Evolutionary conservation across 2,797 vertebrate species (phyloP).

Genomic region (Peromyscus melanophrys): DNA sequence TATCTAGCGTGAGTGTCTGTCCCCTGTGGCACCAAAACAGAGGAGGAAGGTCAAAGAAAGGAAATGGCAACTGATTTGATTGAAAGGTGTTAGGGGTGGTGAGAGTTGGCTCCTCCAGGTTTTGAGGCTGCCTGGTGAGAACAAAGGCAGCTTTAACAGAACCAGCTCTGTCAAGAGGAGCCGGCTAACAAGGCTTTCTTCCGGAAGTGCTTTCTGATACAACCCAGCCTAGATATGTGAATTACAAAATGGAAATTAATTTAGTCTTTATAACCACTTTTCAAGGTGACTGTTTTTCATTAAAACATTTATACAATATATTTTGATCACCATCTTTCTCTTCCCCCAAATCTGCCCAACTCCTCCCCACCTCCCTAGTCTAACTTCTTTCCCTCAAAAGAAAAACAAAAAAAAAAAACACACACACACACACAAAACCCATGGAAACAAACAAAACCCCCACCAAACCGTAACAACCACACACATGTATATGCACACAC

Average conservation of each 20-base stretch:
- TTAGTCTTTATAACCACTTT: neutral
- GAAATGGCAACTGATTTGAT: neutral
- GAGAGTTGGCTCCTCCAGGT: neutral
- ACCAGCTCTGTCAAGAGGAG: neutral
- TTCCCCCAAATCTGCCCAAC: neutral
- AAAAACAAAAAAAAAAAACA: neutral
- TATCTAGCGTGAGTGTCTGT: too few species aligned
- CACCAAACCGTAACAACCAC: neutral
- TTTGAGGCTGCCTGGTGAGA: neutral
- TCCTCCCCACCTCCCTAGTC: neutral
- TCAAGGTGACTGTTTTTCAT: neutral
- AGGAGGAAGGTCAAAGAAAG: neutral
- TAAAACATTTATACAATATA: neutral
- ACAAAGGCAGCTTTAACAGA: conserved; percentile 11
- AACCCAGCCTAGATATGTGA: neutral
- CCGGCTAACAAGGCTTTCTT: neutral
- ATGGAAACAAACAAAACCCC: neutral
- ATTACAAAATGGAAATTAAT: neutral
- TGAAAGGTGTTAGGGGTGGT: neutral
- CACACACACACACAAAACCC: neutral
- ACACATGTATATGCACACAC: neutral
- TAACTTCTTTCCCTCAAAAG: neutral
- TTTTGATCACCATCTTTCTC: neutral
- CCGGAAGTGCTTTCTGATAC: neutral
- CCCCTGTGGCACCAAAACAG: neutral